Evolutionary conservation across 2,888 invertebrate genomes (phyloP), one percentile per base, ranked within the genome.

Genomic region (Plagiodera versicolora): DNA sequence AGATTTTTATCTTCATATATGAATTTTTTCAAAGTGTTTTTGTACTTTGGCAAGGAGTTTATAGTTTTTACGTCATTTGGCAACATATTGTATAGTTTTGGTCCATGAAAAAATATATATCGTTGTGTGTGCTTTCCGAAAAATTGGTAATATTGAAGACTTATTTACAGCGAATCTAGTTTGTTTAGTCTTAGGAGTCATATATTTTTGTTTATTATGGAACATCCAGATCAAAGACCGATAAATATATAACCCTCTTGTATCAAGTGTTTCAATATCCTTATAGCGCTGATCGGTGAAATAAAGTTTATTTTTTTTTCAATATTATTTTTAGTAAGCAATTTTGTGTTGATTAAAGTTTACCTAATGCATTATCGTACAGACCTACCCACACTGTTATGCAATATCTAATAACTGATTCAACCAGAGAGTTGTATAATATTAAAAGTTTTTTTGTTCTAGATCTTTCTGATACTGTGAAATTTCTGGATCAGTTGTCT

Each of bases 351-450:
- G 46, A 46, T 46, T 46, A 17, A 46, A 16, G 44, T 44, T 44
- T 19, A 4, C 10, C 46, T 9, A 46, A 6, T 6, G 28, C 28
- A 28, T 28, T 28, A 28, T 9, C 28, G 28, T 28, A 28, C 28
- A 28, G 28, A 28, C 28, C 28, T 28, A 4, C 28, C 28, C 28
- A 28, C 28, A 28, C 28, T n/a, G n/a, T n/a, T n/a, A n/a, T n/a
- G n/a, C n/a, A n/a, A n/a, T n/a, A n/a, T n/a, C n/a, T n/a, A n/a
- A n/a, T n/a, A n/a, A n/a, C n/a, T n/a, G n/a, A n/a, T n/a, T n/a
- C n/a, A n/a, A n/a, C n/a, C n/a, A n/a, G 46, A 17, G 46, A 46
- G 46, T 46, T 46, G 46, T 46, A 46, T 46, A 46, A 46, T 46
- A 46, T 46, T 46, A 46, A 16, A 46, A 46, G 10, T 18, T 16